Conservation (phyloP, 2,888 invertebrate species). For the Tiphia femorata region DNA sequence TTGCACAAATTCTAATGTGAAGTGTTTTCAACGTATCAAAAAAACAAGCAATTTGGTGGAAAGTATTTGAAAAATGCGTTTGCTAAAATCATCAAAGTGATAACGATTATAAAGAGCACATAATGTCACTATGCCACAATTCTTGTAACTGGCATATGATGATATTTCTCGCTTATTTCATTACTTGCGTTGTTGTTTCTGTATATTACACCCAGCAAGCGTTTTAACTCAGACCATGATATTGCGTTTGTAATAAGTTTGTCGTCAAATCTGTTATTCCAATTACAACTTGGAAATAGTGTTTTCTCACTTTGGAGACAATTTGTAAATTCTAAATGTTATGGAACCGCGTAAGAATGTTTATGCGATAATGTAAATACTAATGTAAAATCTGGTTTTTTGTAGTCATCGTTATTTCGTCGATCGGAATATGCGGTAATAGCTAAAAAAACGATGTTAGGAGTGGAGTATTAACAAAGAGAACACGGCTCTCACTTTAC, state of each 20-base stretch:
- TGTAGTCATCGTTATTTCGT: constrained; percentile 44
- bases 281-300: constrained; percentile 23
- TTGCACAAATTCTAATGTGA: background rate
- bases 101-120: constrained; percentile 24
- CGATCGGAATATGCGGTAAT: constrained; percentile 35
- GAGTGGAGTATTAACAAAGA: constrained; percentile 20
- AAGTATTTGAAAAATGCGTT: background rate
- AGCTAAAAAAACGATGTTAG: constrained; percentile 22
- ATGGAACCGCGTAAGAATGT: constrained; percentile 17
- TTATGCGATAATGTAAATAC: constrained; percentile 52
- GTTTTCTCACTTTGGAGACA: constrained; percentile 28
- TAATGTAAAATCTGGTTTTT: constrained; percentile 58
- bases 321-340: constrained; percentile 53
- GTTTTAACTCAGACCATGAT: constrained; percentile 15
- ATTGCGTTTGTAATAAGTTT: constrained; percentile 21
- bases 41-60: background rate
- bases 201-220: constrained; percentile 32
- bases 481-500: constrained; percentile 24
- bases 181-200: constrained; percentile 36
- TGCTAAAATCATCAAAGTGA: constrained; percentile 31
- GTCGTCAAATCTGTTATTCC: constrained; percentile 26
- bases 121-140: constrained; percentile 19
- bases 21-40: background rate
- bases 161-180: constrained; percentile 29
- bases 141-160: constrained; percentile 24